These are phyloP conservation scores for Sebastes ruberrimus DNA, from an alignment of 2,797 vertebrate species.

Conservation along the genomic window DNA sequence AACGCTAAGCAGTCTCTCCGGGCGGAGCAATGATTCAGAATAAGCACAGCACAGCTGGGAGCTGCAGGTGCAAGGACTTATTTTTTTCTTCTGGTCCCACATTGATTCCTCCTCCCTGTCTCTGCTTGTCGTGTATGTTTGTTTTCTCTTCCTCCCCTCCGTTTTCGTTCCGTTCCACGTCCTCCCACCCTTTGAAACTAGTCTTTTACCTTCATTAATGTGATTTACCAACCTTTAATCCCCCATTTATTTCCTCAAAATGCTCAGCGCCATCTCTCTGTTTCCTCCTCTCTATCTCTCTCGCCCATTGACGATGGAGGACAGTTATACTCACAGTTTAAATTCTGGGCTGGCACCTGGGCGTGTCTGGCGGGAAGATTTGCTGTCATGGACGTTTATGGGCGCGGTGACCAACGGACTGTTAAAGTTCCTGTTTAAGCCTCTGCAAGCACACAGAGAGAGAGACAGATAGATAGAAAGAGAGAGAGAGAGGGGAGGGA, in stretches of 20 bases:
- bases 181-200: neutral
- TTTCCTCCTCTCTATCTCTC: neutral
- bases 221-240: slow-evolving; percentile 50
- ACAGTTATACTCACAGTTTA: slow-evolving; percentile 33
- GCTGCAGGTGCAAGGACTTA: slow-evolving; percentile 66
- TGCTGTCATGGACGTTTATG: slow-evolving; percentile 54
- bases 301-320: slow-evolving; percentile 1
- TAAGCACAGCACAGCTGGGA: slow-evolving; percentile 68
- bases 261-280: neutral
- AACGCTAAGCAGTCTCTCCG: slow-evolving; percentile 64
- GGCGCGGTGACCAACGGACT: slow-evolving; percentile 38
- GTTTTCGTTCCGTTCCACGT: neutral
- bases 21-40: slow-evolving; percentile 73
- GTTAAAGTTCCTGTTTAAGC: slow-evolving; percentile 43
- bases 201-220: slow-evolving; percentile 47
- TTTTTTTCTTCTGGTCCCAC: slow-evolving; percentile 10
- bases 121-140: slow-evolving; percentile 11
- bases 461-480: neutral
- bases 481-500: slow-evolving; percentile 2
- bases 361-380: slow-evolving; percentile 40
- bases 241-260: slow-evolving; percentile 37
- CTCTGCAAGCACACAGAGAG: neutral
- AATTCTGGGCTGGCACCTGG: slow-evolving; percentile 38
- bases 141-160: neutral
- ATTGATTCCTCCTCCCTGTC: slow-evolving; percentile 7